These are phyloP conservation scores for Furcula furcula DNA, from an alignment of 2,888 invertebrate species.

Conservation along the genomic window DNA sequence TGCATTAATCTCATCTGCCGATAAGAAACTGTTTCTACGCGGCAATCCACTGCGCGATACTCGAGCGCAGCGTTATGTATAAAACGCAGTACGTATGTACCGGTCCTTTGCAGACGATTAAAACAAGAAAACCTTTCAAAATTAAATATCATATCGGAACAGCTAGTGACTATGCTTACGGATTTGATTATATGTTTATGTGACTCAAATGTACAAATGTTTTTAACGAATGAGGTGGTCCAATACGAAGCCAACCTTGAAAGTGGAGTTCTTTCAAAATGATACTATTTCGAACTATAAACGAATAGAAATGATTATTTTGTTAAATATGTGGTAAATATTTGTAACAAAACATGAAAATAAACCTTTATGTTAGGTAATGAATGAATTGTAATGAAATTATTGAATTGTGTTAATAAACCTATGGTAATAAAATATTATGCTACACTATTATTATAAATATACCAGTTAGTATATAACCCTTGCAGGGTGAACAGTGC, in stretches of 20 bases:
- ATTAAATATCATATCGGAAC: not conserved
- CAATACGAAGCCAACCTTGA: constrained; percentile 22
- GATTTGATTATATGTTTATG: not conserved
- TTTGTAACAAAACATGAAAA: constrained; percentile 1
- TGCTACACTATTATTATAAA: too few species aligned
- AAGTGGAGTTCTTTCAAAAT: constrained; percentile 26
- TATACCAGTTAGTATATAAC: too few species aligned
- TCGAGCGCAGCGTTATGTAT: constrained; percentile 3
- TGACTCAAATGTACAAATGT: constrained; percentile 15
- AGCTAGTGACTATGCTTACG: not conserved
- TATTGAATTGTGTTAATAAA: not conserved
- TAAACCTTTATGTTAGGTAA: not conserved
- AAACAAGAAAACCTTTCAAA: constrained; percentile 8
- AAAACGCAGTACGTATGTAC: constrained; percentile 3
- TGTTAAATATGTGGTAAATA: constrained; percentile 2
- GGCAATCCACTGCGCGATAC: not conserved
- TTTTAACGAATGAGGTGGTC: constrained; percentile 20
- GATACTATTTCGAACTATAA: constrained; percentile 12
- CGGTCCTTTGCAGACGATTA: constrained; percentile 2
- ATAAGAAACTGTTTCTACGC: not conserved
- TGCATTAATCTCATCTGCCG: constrained; percentile 4
- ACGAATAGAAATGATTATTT: constrained; percentile 9
- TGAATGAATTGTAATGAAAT: too few species aligned
- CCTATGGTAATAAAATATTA: too few species aligned
- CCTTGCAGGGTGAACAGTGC: too few species aligned